These are phyloP conservation scores for Gambusia holbrooki DNA, from an alignment of 2,113 vertebrate species.

Conservation along the genomic window DNA sequence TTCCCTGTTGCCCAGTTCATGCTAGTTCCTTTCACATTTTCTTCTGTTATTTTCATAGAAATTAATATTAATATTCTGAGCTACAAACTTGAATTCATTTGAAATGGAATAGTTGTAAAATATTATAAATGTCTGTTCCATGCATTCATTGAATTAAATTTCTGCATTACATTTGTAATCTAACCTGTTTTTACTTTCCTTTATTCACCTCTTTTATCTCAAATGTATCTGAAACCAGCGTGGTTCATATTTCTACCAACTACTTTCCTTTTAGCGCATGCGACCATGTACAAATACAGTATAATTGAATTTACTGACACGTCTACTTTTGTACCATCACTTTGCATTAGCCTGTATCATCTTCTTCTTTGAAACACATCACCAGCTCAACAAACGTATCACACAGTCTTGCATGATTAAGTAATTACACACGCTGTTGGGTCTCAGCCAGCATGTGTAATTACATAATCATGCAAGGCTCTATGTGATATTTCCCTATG, in stretches of 20 bases:
- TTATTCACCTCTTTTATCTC: not conserved
- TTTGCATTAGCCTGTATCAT: constrained; percentile 34
- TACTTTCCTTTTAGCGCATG: not conserved
- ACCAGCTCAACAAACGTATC: constrained; percentile 59
- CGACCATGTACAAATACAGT: constrained; percentile 5
- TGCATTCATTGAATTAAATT: not conserved
- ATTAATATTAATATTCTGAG: too few relatives aligned
- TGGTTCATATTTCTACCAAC: constrained; percentile 3
- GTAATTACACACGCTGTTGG: constrained; percentile 68
- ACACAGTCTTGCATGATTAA: constrained; percentile 64
- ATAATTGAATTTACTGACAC: constrained; percentile 26
- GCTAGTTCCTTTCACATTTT: not conserved
- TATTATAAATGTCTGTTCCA: not conserved
- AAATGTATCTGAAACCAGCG: not conserved
- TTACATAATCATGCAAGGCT: constrained; percentile 64
- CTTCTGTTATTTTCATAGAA: not conserved
- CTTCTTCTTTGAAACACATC: constrained; percentile 55
- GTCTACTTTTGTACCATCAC: constrained; percentile 44
- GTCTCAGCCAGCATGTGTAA: constrained; percentile 64
- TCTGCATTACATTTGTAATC: not conserved
- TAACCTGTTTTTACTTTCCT: not conserved
- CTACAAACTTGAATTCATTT: too few relatives aligned
- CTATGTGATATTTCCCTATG: constrained; percentile 58
- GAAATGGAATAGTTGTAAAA: too few relatives aligned
- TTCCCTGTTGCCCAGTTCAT: not conserved